Evolutionary conservation across 2,888 invertebrate genomes (phyloP).

Genomic region (Sympetrum striolatum): DNA sequence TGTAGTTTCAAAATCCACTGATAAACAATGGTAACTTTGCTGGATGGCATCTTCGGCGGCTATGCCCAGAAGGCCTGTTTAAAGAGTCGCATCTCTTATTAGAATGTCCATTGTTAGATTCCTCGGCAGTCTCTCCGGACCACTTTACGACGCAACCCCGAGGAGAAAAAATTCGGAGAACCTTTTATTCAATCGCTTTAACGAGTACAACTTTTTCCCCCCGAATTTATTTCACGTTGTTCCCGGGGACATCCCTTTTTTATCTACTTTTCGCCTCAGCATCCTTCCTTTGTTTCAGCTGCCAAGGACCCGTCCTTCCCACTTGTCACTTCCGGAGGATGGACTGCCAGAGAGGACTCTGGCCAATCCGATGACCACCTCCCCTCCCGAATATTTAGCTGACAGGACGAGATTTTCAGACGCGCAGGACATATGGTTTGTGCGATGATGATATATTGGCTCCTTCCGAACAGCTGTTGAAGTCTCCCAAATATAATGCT

Average conservation of each 20-base stretch:
- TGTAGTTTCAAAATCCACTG: too few species aligned
- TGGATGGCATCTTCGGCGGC: too few species aligned
- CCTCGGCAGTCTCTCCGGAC: too few species aligned
- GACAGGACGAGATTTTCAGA: conserved; percentile 12
- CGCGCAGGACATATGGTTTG: conserved; percentile 1
- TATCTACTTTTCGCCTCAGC: not conserved
- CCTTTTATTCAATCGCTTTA: not conserved
- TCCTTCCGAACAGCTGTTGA: not conserved
- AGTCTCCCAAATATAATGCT: not conserved
- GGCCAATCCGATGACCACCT: not conserved
- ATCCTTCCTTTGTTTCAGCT: not conserved
- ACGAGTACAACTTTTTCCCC: not conserved
- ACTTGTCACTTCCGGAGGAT: not conserved
- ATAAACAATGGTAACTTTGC: too few species aligned
- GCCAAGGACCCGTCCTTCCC: conserved; percentile 23
- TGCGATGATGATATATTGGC: conserved; percentile 13
- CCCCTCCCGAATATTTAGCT: not conserved
- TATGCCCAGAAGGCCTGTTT: too few species aligned
- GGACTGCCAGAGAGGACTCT: not conserved
- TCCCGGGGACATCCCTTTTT: not conserved
- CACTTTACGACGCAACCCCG: too few species aligned
- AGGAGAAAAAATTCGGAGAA: too few species aligned
- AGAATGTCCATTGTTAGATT: too few species aligned
- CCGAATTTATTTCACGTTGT: not conserved
- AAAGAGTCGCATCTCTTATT: too few species aligned